Percentiles rank a stretch among this genome's conserved stretches.
Conservation (phyloP, 2,888 invertebrate genomes). For the Agrotis clavis region DNA sequence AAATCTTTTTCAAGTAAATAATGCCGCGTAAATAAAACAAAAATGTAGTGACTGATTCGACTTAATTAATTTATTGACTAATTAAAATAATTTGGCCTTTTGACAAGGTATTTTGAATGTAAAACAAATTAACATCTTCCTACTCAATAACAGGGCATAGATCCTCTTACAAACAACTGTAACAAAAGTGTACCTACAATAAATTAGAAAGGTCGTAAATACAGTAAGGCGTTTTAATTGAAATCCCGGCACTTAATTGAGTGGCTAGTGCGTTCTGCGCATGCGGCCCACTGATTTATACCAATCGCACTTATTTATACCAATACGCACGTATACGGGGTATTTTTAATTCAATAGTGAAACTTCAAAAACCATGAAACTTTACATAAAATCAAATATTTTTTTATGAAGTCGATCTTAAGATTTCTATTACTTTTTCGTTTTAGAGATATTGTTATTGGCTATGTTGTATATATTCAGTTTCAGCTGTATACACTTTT, state of each 20-base stretch:
- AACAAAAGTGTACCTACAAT: slow-evolving; percentile 67
- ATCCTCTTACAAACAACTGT: slow-evolving; percentile 7
- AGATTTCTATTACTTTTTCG: too few species aligned
- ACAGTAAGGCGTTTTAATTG: slow-evolving; percentile 88
- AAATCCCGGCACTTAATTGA: slow-evolving; percentile 88
- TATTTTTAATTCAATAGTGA: slow-evolving; percentile 1
- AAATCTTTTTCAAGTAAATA: neutral
- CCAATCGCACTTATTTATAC: slow-evolving; percentile 81
- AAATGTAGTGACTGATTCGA: neutral
- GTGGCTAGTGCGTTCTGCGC: slow-evolving; percentile 79
- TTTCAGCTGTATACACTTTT: too few species aligned
- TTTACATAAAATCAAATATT: too few species aligned
- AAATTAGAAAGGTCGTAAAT: slow-evolving; percentile 88
- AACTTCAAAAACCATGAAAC: neutral
- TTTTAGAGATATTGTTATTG: too few species aligned
- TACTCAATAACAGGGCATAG: slow-evolving; percentile 44
- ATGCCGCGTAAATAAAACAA: neutral
- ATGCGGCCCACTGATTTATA: slow-evolving; percentile 85
- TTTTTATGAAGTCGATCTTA: too few species aligned
- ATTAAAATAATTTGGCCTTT: neutral
- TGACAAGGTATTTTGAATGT: neutral
- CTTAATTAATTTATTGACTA: neutral
- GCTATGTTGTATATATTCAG: too few species aligned
- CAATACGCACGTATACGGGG: slow-evolving; percentile 27
- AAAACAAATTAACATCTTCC: slow-evolving; percentile 6